Conservation (phyloP, 2,888 invertebrate species). For the Lithophane socia region DNA sequence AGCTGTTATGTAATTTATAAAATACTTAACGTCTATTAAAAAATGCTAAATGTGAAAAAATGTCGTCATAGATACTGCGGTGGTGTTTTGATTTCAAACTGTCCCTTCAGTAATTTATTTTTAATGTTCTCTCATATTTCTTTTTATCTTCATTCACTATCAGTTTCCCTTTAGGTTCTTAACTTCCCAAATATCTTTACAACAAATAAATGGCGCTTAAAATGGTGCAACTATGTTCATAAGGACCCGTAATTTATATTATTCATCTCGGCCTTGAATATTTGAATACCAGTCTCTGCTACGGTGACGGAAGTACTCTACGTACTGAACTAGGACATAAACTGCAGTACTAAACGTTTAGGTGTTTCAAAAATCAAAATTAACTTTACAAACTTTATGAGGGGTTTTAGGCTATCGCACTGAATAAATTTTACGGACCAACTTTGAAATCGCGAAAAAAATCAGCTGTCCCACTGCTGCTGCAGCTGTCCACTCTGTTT, state of each 20-base stretch:
- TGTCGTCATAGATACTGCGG: constrained; percentile 50
- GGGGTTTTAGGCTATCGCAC: too few species aligned
- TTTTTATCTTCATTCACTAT: constrained; percentile 22
- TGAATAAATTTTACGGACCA: too few species aligned
- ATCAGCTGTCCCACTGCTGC: too few species aligned
- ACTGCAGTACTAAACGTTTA: neutral
- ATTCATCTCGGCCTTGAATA: neutral
- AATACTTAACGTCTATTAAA: constrained; percentile 59
- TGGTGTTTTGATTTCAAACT: constrained; percentile 46
- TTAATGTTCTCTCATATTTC: constrained; percentile 27
- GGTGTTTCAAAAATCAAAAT: too few species aligned
- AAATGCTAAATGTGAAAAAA: constrained; percentile 53
- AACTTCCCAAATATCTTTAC: constrained; percentile 5
- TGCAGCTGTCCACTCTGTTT: too few species aligned
- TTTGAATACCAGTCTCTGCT: neutral
- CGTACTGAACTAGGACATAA: neutral
- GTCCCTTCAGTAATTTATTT: constrained; percentile 32
- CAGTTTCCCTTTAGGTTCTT: neutral
- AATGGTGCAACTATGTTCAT: neutral
- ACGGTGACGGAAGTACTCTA: too few species aligned
- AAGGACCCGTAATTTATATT: too few species aligned
- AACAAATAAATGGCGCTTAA: neutral
- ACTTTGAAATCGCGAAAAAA: too few species aligned
- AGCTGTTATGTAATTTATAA: constrained; percentile 59
- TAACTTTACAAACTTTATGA: too few species aligned